Percentiles rank a stretch among this genome's conserved stretches.
Evolutionary conservation across 2,113 vertebrate species (phyloP).

Genomic region (Tragelaphus strepsiceros): DNA sequence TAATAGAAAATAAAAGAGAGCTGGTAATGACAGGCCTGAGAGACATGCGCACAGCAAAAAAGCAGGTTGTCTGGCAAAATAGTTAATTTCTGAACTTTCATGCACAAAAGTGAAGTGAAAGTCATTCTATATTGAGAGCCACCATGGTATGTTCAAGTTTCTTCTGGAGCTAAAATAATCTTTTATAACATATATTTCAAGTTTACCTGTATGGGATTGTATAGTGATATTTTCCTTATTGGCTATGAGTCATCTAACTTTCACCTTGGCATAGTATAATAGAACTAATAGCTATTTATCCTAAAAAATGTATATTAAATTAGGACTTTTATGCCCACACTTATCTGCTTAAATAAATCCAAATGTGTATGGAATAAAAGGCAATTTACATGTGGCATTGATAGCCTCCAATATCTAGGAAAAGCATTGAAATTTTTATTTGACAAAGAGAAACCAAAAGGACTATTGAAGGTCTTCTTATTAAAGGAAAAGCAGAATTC

Average conservation of each 20-base stretch:
- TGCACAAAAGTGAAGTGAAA: constrained; percentile 1
- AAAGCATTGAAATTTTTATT: neutral
- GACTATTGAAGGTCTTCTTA: neutral
- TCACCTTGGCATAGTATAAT: neutral
- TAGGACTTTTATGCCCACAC: neutral
- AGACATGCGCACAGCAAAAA: neutral
- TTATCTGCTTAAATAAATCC: neutral
- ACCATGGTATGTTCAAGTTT: neutral
- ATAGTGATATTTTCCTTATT: neutral
- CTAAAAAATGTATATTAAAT: constrained; percentile 3
- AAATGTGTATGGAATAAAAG: neutral
- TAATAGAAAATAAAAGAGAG: neutral
- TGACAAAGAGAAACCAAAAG: constrained; percentile 14
- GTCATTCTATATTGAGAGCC: neutral
- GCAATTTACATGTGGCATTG: neutral
- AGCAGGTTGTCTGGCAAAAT: neutral
- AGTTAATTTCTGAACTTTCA: neutral
- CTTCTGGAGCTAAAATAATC: neutral
- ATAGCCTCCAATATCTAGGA: neutral
- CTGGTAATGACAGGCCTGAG: neutral
- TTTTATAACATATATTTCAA: neutral
- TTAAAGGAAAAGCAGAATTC: constrained; percentile 19
- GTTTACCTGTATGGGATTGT: neutral
- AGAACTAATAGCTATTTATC: neutral
- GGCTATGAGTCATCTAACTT: neutral